Base-by-base conservation (phyloP, 2,113 vertebrate species). In the Polypterus bichir region DNA sequence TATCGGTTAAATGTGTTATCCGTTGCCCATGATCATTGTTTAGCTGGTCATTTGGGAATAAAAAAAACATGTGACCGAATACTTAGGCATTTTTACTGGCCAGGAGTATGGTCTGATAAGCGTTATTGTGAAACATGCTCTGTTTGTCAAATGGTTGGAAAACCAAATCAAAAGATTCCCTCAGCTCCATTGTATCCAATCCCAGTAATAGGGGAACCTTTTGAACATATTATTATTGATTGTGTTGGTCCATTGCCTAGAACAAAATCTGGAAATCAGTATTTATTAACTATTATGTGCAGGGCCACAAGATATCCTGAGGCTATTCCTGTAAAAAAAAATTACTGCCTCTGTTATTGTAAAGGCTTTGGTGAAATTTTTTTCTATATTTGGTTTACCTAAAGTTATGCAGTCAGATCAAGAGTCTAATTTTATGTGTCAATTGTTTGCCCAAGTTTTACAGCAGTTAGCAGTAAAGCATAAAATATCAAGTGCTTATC, bases 31-130 rank as follows among this genome's bases (percentile, higher is more conserved):
- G 63, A 65, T 27, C 44, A 48, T 44, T n/a, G 5, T 3, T 54
- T 61, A 47, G 48, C 62, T 4, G 62, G 65, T 6, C 60, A 70
- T 51, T 53, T 66, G 10, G 57, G 59, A 4, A 44, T 64, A 6
- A 67, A 27, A 3, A 65, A 67, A 49, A 70, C 52, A 1, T 57
- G 57, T 11, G 3, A 68, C 3, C 4, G 57, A 3, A 48, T 60
- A 4, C 47, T 69, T 1, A 54, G 11, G 6, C 61, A 64, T 11
- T 70, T 58, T n/a, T 68, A 67, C 10, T 65, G 63, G 63, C 60
- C 66, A 10, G 44, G 53, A 6, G 1, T 65, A 8, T 66, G 54
- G 46, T 6, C 6, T 1, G 59, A 65, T 61, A 53, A 46, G 0
- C 1, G 9, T 1, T 62, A 7, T 27, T 27, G 1, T 27, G 27